These are phyloP conservation scores for Ischnura elegans DNA, from an alignment of 2,888 invertebrate genomes.

Conservation along the genomic window DNA sequence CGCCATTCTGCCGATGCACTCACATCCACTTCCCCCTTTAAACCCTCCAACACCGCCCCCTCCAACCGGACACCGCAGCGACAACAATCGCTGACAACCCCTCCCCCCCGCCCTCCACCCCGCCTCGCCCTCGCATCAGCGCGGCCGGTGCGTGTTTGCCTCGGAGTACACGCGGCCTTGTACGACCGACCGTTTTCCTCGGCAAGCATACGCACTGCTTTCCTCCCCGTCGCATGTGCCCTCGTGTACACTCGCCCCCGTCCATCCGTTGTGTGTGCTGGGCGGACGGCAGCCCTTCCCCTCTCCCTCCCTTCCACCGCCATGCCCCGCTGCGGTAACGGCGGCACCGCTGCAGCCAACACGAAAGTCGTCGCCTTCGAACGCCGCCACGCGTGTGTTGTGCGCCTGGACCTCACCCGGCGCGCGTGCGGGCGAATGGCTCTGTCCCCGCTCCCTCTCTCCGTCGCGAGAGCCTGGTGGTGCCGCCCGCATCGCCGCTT, in stretches of 20 bases:
- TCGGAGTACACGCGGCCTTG: neutral
- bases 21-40: no score
- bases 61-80: neutral
- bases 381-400: no score
- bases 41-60: neutral
- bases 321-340: neutral
- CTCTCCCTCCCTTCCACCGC: neutral
- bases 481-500: neutral
- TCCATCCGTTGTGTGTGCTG: neutral
- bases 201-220: neutral
- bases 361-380: no score
- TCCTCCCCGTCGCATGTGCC: neutral
- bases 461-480: neutral
- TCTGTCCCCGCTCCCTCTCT: neutral
- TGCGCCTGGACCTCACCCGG: no score
- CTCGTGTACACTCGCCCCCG: neutral
- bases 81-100: conserved; percentile 14
- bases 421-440: no score
- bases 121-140: neutral
- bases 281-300: neutral
- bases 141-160: neutral
- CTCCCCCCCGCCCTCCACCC: neutral
- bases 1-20: neutral
- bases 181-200: neutral
- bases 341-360: no score